Evolutionary conservation across 1,140 invertebrate species (phyloP), one percentile per base, ranked within the genome.

Genomic region (Thereuonema tuberculata): DNA sequence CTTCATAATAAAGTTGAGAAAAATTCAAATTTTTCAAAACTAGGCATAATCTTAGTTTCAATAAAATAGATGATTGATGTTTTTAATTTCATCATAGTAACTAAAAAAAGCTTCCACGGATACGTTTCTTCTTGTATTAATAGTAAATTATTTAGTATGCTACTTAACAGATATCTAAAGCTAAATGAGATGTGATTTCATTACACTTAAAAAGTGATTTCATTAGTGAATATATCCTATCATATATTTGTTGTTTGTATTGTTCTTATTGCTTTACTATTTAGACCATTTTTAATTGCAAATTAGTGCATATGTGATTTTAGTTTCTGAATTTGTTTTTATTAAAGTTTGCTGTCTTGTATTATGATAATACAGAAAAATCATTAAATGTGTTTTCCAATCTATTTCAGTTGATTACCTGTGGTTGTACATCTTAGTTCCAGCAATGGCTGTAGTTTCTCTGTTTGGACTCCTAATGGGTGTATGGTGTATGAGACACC

Each of bases 401-500:
- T 61, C 31, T 37, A n/a, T 60, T 60, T 24, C 50, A 69, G 66
- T 63, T n/a, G 65, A 68, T 28, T 66, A 66, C 54, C 49, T 78
- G 28, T 81, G 78, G 76, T 72, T 83, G 63, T 83, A 82, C 68
- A 75, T 81, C 52, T 64, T 76, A 20, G 68, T 78, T n/a, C 77
- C 78, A 60, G 74, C 63, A 65, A 75, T 74, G 68, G 77, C 69
- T 29, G 75, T 80, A 50, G 68, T 78, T 37, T 70, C 76, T 23
- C 68, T 80, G 1, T 69, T 76, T 26, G 67, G 76, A 25, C 69
- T 82, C 24, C 65, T 82, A 23, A 68, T 79, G 5, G 62, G 70
- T 23, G 67, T 76, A 20, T 76, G 67, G 61, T 72, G 71, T 60
- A 60, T 64, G 12, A 53, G 62, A 9, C 58, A 60, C 1, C 56